Conservation (phyloP, 2,888 invertebrate genomes). For the Frankliniella intonsa region DNA sequence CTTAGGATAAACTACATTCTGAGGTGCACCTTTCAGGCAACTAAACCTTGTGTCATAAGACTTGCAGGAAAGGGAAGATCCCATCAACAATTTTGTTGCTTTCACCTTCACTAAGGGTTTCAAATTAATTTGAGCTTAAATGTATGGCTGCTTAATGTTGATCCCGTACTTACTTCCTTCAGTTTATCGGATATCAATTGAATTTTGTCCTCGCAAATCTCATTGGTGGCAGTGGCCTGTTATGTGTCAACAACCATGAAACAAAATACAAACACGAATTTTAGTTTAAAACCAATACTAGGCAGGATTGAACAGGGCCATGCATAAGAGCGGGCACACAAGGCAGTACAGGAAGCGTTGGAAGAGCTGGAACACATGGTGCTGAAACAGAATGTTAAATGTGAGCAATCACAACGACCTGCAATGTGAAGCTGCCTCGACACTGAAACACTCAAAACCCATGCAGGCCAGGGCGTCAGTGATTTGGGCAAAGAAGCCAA, state of each 20-base stretch:
- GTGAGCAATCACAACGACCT: not conserved
- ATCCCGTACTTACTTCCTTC: slow-evolving; percentile 61
- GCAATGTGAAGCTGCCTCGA: slow-evolving; percentile 19
- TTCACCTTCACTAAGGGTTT: no score
- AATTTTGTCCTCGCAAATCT: slow-evolving; percentile 69
- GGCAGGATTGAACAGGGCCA: slow-evolving; percentile 29
- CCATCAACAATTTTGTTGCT: no score
- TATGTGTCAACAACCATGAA: slow-evolving; percentile 35
- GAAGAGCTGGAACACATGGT: not conserved
- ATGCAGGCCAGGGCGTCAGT: not conserved
- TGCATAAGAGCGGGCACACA: slow-evolving; percentile 30
- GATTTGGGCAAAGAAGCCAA: not conserved
- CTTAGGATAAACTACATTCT: no score
- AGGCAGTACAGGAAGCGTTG: slow-evolving; percentile 28
- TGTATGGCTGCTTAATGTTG: not conserved
- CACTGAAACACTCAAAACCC: slow-evolving; percentile 19
- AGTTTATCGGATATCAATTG: slow-evolving; percentile 67
- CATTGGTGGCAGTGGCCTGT: slow-evolving; percentile 67
- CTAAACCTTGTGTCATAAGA: no score
- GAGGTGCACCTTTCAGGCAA: no score
- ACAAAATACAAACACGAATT: slow-evolving; percentile 32
- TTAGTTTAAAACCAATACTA: slow-evolving; percentile 20
- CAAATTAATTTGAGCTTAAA: no score
- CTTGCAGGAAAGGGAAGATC: no score
- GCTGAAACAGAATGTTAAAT: slow-evolving; percentile 29